Percentiles rank a stretch among this genome's conserved stretches.
These are phyloP conservation scores for Nothoprocta pentlandii DNA, from an alignment of 2,113 vertebrate genomes.

Conservation along the genomic window DNA sequence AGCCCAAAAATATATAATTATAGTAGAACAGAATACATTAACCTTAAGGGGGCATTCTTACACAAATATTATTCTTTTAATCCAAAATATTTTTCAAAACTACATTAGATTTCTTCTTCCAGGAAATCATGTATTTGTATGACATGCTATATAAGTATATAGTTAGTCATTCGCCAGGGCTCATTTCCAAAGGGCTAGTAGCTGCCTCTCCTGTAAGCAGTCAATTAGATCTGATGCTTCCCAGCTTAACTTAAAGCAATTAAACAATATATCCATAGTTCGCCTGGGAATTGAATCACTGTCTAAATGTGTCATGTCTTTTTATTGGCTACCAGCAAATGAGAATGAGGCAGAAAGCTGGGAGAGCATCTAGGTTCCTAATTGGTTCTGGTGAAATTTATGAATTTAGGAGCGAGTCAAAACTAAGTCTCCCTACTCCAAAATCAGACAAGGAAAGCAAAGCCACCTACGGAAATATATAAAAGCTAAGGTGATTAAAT, in stretches of 20 bases:
- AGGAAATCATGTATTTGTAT: neutral
- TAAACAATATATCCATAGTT: neutral
- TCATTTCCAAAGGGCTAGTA: neutral
- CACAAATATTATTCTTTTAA: neutral
- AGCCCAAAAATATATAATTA: neutral
- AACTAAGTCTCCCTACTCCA: neutral
- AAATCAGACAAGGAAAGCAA: neutral
- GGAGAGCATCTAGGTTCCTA: fast-evolving
- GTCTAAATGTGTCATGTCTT: neutral
- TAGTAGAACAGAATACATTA: neutral
- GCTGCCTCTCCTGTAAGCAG: neutral
- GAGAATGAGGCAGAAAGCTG: neutral
- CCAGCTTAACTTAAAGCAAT: neutral
- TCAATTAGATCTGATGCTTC: neutral
- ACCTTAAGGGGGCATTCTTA: neutral
- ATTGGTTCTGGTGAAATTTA: neutral
- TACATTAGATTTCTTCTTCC: neutral
- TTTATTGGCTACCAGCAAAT: neutral
- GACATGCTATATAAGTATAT: neutral
- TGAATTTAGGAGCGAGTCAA: neutral
- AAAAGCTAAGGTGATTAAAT: neutral
- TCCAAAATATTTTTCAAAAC: neutral
- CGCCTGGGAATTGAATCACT: neutral
- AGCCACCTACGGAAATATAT: neutral
- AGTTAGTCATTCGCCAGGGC: neutral